Conservation (phyloP, 2,797 vertebrate species). For the Rhyacichthys aspro region DNA sequence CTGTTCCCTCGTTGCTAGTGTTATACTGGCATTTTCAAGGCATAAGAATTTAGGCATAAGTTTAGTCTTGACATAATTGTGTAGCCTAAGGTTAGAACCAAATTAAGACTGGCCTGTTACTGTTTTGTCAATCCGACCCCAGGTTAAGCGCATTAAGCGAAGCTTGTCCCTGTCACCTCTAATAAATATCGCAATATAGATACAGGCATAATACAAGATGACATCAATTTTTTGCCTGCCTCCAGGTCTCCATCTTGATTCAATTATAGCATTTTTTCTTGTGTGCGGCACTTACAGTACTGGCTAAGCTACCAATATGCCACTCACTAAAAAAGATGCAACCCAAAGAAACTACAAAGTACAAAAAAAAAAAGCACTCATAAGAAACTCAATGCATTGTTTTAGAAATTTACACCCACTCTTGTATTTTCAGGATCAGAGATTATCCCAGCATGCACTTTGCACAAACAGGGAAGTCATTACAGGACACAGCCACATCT, state of each 20-base stretch:
- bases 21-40: not conserved
- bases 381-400: not conserved
- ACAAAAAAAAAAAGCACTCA: constrained; percentile 8
- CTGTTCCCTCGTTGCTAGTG: no score
- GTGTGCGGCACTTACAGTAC: not conserved
- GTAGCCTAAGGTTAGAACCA: not conserved
- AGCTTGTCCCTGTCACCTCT: constrained; percentile 55
- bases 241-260: constrained; percentile 13
- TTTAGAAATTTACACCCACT: constrained; percentile 33
- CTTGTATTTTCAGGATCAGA: constrained; percentile 52
- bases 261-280: constrained; percentile 4
- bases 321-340: not conserved
- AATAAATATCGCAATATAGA: constrained; percentile 32
- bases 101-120: not conserved
- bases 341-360: not conserved
- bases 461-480: constrained; percentile 48
- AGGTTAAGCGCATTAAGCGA: constrained; percentile 48
- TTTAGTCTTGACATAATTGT: not conserved
- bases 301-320: not conserved
- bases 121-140: constrained; percentile 1
- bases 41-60: not conserved
- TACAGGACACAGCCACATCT: constrained; percentile 36
- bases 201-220: constrained; percentile 15
- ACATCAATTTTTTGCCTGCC: constrained; percentile 29
- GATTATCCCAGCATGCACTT: constrained; percentile 52